Evolutionary conservation across 1,140 invertebrate genomes (phyloP).

Genomic region (Pseudomyrmex flavicornis): DNA sequence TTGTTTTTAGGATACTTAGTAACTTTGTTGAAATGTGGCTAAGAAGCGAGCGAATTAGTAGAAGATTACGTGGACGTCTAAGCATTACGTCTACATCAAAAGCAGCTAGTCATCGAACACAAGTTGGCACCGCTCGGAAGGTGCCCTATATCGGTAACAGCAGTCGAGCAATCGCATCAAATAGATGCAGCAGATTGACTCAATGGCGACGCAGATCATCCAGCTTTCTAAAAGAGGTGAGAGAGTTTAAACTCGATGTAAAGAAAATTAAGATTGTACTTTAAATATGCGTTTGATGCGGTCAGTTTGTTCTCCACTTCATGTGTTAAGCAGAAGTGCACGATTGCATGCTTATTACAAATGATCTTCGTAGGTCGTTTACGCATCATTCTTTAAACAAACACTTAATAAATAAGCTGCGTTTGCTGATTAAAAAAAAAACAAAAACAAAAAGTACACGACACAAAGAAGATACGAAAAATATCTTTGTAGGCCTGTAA

Average conservation of each 20-base stretch:
- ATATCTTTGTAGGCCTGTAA: conserved; percentile 81
- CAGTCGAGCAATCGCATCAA: conserved; percentile 79
- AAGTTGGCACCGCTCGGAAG: conserved; percentile 79
- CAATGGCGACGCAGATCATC: conserved; percentile 82
- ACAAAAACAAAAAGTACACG: conserved; percentile 5
- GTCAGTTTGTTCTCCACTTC: not conserved
- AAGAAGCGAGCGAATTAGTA: conserved; percentile 82
- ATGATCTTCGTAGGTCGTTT: conserved; percentile 69
- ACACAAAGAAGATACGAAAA: conserved; percentile 53
- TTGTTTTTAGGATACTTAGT: conserved; percentile 68
- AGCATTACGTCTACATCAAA: conserved; percentile 72
- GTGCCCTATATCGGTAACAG: conserved; percentile 79
- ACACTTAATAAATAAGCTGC: conserved; percentile 64
- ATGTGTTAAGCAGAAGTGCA: not conserved
- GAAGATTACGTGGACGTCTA: conserved; percentile 83
- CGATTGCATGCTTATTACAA: conserved; percentile 47
- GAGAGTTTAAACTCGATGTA: conserved; percentile 54
- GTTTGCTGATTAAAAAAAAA: conserved; percentile 42
- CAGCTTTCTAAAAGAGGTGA: conserved; percentile 83
- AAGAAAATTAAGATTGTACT: not conserved
- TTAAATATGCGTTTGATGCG: not conserved
- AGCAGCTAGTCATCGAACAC: conserved; percentile 76
- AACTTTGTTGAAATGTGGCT: conserved; percentile 80
- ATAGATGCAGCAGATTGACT: conserved; percentile 80
- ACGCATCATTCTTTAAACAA: conserved; percentile 39